These are phyloP conservation scores for Tetrax tetrax DNA, from an alignment of 2,113 vertebrate species.

Conservation along the genomic window DNA sequence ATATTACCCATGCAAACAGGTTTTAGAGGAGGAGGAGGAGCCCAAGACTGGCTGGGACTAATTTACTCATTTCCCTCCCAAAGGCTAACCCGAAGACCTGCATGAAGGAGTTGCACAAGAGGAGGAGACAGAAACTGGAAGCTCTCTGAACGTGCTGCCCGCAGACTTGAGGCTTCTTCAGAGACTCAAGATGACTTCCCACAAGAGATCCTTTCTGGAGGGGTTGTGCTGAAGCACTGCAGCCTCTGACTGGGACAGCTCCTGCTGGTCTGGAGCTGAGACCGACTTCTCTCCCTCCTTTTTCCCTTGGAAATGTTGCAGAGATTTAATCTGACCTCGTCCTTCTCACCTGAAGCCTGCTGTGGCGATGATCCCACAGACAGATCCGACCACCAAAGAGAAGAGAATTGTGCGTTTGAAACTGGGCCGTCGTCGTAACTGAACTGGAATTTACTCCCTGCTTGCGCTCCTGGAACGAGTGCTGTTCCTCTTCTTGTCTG, in stretches of 20 bases:
- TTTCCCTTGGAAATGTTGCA: constrained; percentile 72
- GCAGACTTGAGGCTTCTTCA: not conserved
- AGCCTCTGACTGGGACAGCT: constrained; percentile 48
- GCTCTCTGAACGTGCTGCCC: not conserved
- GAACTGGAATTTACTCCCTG: constrained; percentile 45
- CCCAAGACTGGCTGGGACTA: constrained; percentile 14
- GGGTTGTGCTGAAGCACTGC: constrained; percentile 10
- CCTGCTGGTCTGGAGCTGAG: constrained; percentile 75
- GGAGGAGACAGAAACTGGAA: constrained; percentile 21
- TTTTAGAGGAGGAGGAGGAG: constrained; percentile 52
- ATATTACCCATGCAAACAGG: constrained; percentile 49
- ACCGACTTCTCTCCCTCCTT: not conserved
- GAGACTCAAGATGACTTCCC: not conserved
- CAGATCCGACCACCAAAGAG: constrained; percentile 70
- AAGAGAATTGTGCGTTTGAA: constrained; percentile 34
- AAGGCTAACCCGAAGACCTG: constrained; percentile 52
- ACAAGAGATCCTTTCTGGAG: constrained; percentile 3
- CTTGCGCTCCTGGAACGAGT: not conserved
- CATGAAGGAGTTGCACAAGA: constrained; percentile 21
- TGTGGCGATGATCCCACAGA: constrained; percentile 55
- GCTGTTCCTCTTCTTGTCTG: not conserved
- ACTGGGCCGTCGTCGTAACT: constrained; percentile 37
- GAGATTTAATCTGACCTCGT: constrained; percentile 52
- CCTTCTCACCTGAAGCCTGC: constrained; percentile 58
- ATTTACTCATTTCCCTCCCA: constrained; percentile 60